These are phyloP conservation scores for Hexactinellida sp. DNA, from an alignment of 37 sponge, comb jelly and placozoan species.

Conservation along the genomic window DNA sequence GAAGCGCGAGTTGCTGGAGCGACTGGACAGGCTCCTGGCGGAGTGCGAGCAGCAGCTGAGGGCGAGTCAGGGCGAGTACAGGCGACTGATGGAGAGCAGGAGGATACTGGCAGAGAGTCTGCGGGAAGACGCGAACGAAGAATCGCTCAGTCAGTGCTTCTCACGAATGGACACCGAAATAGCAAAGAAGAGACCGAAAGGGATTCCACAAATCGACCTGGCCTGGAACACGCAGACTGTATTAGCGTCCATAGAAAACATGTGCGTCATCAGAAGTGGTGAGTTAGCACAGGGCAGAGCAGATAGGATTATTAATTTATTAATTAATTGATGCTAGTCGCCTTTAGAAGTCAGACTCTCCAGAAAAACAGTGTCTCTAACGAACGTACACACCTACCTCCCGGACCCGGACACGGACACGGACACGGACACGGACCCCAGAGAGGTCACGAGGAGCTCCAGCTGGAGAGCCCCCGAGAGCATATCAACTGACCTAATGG, in stretches of 20 bases:
- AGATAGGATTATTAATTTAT: too few species aligned
- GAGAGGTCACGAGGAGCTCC: too few species aligned
- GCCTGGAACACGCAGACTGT: background rate
- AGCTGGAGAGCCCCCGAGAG: too few species aligned
- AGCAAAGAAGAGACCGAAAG: background rate
- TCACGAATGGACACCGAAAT: background rate
- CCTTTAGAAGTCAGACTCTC: too few species aligned
- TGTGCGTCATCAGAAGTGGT: background rate
- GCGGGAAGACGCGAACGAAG: background rate
- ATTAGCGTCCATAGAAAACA: background rate
- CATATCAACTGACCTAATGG: too few species aligned
- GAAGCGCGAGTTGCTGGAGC: background rate
- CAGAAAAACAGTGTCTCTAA: too few species aligned
- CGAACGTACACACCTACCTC: too few species aligned
- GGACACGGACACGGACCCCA: too few species aligned
- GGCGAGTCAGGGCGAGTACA: background rate
- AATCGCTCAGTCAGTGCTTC: background rate
- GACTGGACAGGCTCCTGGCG: background rate
- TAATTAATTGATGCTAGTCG: too few species aligned
- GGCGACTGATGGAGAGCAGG: background rate
- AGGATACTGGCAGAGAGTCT: background rate
- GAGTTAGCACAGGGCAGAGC: too few species aligned
- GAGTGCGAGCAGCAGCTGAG: background rate
- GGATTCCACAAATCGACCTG: background rate
- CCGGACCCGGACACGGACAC: too few species aligned